These are phyloP conservation scores for Aplodontia rufa DNA, from an alignment of 2,113 vertebrate genomes.

Conservation along the genomic window DNA sequence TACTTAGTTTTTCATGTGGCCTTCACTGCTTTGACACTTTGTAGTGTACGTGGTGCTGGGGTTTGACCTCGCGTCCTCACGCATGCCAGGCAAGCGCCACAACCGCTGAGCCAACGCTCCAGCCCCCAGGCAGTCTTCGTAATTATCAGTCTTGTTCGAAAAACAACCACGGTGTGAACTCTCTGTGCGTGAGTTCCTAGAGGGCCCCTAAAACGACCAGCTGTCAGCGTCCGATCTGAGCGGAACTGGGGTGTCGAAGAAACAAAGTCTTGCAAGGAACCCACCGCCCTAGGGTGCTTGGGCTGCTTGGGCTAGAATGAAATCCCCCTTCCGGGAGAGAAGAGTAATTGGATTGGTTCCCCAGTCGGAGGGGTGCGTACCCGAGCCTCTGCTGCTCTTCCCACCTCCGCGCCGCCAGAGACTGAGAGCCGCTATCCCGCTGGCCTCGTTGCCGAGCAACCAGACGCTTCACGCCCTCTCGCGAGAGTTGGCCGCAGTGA, in stretches of 20 bases:
- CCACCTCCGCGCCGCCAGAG: too few relatives aligned
- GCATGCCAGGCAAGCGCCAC: too few relatives aligned
- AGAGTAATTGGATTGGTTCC: background rate
- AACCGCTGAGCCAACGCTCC: too few relatives aligned
- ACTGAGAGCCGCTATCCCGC: fast-evolving
- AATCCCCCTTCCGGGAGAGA: background rate
- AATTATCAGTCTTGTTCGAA: too few relatives aligned
- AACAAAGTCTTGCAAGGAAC: background rate
- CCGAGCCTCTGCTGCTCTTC: too few relatives aligned
- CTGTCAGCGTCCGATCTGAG: background rate
- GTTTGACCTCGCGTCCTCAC: too few relatives aligned
- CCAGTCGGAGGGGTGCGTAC: too few relatives aligned
- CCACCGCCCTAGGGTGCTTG: too few relatives aligned
- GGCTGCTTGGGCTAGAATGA: background rate
- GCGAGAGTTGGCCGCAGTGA: background rate
- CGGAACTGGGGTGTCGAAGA: background rate
- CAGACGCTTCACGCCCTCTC: background rate
- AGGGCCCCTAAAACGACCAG: background rate
- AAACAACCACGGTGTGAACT: background rate
- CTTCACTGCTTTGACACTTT: too few relatives aligned
- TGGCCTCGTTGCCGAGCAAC: conserved; percentile 39
- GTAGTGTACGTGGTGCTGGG: too few relatives aligned
- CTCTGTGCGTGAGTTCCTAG: background rate
- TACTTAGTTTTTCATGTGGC: too few relatives aligned
- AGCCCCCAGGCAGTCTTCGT: too few relatives aligned